Evolutionary conservation across 2,797 vertebrate genomes (phyloP).

Genomic region (Philypnodon macrostomus): DNA sequence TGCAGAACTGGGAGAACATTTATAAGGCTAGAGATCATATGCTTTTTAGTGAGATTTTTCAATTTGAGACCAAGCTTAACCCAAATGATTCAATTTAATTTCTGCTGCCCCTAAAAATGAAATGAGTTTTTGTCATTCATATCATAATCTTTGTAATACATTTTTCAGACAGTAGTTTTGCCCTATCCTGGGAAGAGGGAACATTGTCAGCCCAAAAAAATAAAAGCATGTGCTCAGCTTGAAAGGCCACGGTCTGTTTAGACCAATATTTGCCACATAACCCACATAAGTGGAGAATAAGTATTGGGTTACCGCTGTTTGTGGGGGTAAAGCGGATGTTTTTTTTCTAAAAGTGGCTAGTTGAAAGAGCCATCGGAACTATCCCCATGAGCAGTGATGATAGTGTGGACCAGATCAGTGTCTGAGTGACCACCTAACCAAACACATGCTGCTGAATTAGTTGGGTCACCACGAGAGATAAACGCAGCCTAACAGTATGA

Average conservation of each 20-base stretch:
- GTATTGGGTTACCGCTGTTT: constrained; percentile 65
- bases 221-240: constrained; percentile 35
- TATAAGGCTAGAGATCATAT: too few relatives aligned
- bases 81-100: too few relatives aligned
- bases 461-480: constrained; percentile 49
- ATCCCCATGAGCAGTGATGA: constrained; percentile 58
- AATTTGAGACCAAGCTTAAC: too few relatives aligned
- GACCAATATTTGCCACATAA: constrained; percentile 64
- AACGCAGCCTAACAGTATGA: constrained; percentile 43
- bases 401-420: constrained; percentile 63
- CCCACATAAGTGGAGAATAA: constrained; percentile 70
- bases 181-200: constrained; percentile 30
- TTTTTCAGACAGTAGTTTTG: constrained; percentile 9
- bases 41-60: too few relatives aligned
- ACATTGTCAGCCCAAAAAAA: constrained; percentile 11
- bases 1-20: too few relatives aligned
- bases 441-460: constrained; percentile 55
- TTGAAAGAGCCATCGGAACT: constrained; percentile 68
- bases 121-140: too few relatives aligned
- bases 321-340: constrained; percentile 71
- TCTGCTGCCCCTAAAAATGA: too few relatives aligned
- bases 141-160: too few relatives aligned
- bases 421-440: constrained; percentile 46
- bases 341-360: constrained; percentile 56
- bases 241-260: constrained; percentile 64